Evolutionary conservation across 2,113 vertebrate genomes (phyloP), one percentile per base, ranked within the genome.

Genomic region (Mionectes macconnelli): DNA sequence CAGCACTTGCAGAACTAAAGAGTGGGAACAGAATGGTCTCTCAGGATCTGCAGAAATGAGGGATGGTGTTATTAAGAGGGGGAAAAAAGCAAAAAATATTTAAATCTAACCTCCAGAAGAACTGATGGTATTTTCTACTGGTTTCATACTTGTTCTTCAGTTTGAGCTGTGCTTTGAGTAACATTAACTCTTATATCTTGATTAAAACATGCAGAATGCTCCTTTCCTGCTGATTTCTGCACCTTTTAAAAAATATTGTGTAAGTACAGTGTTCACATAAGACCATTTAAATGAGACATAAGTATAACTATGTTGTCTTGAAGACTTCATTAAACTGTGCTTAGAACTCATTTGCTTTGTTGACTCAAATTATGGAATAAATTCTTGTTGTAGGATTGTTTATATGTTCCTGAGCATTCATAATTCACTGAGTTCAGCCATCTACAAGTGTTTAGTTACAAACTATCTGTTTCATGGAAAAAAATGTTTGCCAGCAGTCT

Each of bases 391-490:
- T 62, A 87, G 68, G 76, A 92, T 87, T 89, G 67, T 94, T 96
- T 96, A 89, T 85, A 56, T 62, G 66, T 93, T 94, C 91, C 92
- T 86, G 39, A 64, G 49, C 84, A 93, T 96, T 93, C 79, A 95
- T 95, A 95, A 95, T 42, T 84, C 85, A 67, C 62, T 49, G 28
- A 75, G 33, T 84, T 95, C 85, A 90, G 90, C 56, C 84, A 94
- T 75, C 78, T 90, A 94, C 81, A 95, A 95, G 87, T 69, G 40
- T 91, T 97, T 97, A 96, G 97, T 95, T 97, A 92, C 63, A 97
- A 85, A 93, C 49, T 96, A 84, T 94, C 92, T 96, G 89, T 84
- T 97, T 96, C 96, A 93, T 95, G 90, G 93, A 84, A 96, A 93
- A 85, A 95, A 70, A 45, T 39, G 42, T 87, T 90, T 97, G 93